Percentiles rank a stretch among this genome's conserved stretches.
Evolutionary conservation across 2,888 invertebrate species (phyloP).

Genomic region (Cheilosia urbana): DNA sequence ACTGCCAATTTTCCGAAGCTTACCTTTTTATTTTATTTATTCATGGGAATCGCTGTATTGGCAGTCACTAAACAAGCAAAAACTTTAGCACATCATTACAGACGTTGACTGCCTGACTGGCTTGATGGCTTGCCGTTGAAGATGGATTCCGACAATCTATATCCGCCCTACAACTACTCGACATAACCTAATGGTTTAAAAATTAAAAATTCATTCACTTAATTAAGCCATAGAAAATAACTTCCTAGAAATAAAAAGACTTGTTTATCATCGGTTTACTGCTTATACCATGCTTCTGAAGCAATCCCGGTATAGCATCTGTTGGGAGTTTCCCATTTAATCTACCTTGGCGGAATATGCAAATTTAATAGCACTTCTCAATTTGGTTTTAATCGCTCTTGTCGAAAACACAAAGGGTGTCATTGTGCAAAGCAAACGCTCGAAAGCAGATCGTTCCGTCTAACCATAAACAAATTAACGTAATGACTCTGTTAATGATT

Average conservation of each 20-base stretch:
- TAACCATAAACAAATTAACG: constrained; percentile 13
- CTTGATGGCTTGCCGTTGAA: too few species aligned
- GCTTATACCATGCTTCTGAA: not conserved
- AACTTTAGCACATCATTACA: too few species aligned
- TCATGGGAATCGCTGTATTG: too few species aligned
- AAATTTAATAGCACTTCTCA: constrained; percentile 11
- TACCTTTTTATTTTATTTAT: too few species aligned
- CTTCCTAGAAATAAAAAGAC: not conserved
- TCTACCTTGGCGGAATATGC: not conserved
- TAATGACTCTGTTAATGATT: constrained; percentile 14
- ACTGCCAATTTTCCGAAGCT: too few species aligned
- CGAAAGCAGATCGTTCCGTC: not conserved
- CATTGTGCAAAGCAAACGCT: not conserved
- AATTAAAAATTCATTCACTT: too few species aligned
- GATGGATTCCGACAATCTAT: too few species aligned
- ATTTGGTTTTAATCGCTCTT: not conserved
- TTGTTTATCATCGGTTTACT: not conserved
- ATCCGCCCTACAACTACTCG: too few species aligned
- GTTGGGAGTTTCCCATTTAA: not conserved
- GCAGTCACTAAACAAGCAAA: too few species aligned
- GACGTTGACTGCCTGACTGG: too few species aligned
- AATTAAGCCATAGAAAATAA: too few species aligned
- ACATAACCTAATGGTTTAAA: too few species aligned
- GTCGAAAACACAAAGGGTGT: not conserved
- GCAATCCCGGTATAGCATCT: not conserved